A percentile compares a stretch with the other conserved stretches of the same genome.
Conservation (phyloP, 2,888 invertebrate species). For the Dendrolimus houi region DNA sequence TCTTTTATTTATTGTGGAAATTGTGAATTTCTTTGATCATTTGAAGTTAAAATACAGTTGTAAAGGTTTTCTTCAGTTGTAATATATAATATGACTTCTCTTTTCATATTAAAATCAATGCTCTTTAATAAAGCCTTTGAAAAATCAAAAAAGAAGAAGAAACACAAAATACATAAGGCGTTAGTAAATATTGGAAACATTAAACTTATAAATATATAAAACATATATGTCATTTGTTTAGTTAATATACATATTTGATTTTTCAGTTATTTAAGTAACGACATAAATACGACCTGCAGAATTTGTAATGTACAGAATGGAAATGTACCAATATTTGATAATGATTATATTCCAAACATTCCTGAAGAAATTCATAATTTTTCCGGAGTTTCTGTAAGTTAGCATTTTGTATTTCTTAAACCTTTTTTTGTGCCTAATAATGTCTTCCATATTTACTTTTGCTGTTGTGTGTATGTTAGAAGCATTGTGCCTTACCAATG, state of each 20-base stretch:
- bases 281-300: conserved; percentile 36
- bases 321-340: conserved; percentile 54
- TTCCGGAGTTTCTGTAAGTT: conserved; percentile 54
- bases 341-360: conserved; percentile 43
- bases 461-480: too few relatives aligned
- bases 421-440: too few relatives aligned
- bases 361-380: conserved; percentile 53
- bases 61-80: background rate
- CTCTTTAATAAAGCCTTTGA: conserved; percentile 50
- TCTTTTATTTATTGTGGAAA: background rate
- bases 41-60: conserved; percentile 1
- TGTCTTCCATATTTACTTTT: too few relatives aligned
- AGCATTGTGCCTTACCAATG: too few relatives aligned
- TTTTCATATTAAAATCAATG: conserved; percentile 57
- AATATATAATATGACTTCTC: conserved; percentile 51
- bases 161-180: conserved; percentile 36
- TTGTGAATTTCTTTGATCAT: background rate
- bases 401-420: conserved; percentile 2
- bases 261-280: conserved; percentile 27
- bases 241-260: background rate
- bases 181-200: conserved; percentile 20
- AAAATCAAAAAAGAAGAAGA: conserved; percentile 46
- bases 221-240: background rate
- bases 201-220: too few relatives aligned
- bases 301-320: conserved; percentile 50